A percentile compares a stretch with the other conserved stretches of the same genome.
Evolutionary conservation across 1,140 invertebrate species (phyloP).

Genomic region (Scaptomyza pallida): DNA sequence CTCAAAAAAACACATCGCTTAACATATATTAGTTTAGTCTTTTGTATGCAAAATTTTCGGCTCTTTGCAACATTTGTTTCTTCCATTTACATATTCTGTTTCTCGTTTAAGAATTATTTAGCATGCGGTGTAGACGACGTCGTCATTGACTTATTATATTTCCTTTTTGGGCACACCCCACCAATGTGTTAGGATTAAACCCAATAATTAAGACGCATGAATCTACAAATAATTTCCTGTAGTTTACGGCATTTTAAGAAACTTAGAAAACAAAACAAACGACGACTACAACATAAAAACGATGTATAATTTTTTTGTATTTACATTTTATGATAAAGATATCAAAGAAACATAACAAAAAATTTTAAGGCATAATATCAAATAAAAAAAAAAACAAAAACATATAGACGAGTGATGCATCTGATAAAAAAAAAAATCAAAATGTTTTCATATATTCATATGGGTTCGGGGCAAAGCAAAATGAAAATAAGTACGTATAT

Average conservation of each 20-base stretch:
- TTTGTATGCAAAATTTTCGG: slow-evolving; percentile 54
- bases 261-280: slow-evolving; percentile 19
- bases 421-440: slow-evolving; percentile 37
- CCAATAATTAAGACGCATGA: slow-evolving; percentile 59
- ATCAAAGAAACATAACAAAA: slow-evolving; percentile 50
- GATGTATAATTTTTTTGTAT: slow-evolving; percentile 59
- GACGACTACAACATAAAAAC: slow-evolving; percentile 20
- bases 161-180: slow-evolving; percentile 25
- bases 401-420: slow-evolving; percentile 77
- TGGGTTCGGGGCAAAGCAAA: background rate
- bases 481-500: background rate
- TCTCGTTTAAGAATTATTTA: slow-evolving; percentile 55
- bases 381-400: slow-evolving; percentile 55
- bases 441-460: background rate
- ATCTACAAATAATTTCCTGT: slow-evolving; percentile 66
- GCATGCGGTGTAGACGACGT: slow-evolving; percentile 12
- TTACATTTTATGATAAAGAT: slow-evolving; percentile 60
- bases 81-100: slow-evolving; percentile 11
- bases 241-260: slow-evolving; percentile 76
- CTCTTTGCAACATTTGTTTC: slow-evolving; percentile 42
- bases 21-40: slow-evolving; percentile 42
- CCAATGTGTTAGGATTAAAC: slow-evolving; percentile 71
- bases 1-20: slow-evolving; percentile 33
- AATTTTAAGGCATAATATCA: slow-evolving; percentile 72
- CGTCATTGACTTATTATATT: slow-evolving; percentile 21